Base-by-base conservation (phyloP, 1,140 invertebrate genomes). In the Drosophila sproati region DNA sequence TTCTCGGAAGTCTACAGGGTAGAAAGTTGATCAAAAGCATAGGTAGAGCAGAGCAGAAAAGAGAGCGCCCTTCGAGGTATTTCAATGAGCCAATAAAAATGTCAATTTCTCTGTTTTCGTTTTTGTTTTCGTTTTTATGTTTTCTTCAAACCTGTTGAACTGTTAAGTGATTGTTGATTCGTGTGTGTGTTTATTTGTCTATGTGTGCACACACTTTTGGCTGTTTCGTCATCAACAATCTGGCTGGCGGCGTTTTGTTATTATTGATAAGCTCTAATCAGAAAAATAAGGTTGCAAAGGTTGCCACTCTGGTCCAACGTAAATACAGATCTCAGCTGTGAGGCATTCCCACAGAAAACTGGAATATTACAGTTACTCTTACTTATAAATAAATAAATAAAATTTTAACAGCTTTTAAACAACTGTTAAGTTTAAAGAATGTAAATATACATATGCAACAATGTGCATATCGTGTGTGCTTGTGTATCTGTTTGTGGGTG, bases 201-300 rank as follows among this genome's bases (percentile, higher is more conserved):
- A 41, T 51, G 50, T 57, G 37, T 50, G 7, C 43, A 31, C 20
- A 34, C 39, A n/a, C 39, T 43, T 6, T 3, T n/a, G n/a, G 29
- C 20, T 55, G 71, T 73, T 69, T 73, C 71, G 71, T 73, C 71
- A 73, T 50, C 64, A 10, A 52, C 50, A 45, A 48, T 63, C 8
- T 50, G 29, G 32, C 12, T 50, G 29, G 32, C 12, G 51, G 54
- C 43, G 28, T 52, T 54, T 43, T 43, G 10, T n/a, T 20, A n/a
- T 10, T 61, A 8, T 43, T 69, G 71, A 73, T 73, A 73, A 73
- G 55, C 32, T 6, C 56, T 69, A 69, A 73, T 73, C 71, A 56
- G 34, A 48, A 10, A 63, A 8, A 48, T 4, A 31, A 43, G 29
- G 68, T 37, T 20, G 34, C 68, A 62, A 71, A 63, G 68, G 68